phyloP scores from a whole-genome alignment of 2,888 invertebrate species.

The Acrobasis suavella region DNA sequence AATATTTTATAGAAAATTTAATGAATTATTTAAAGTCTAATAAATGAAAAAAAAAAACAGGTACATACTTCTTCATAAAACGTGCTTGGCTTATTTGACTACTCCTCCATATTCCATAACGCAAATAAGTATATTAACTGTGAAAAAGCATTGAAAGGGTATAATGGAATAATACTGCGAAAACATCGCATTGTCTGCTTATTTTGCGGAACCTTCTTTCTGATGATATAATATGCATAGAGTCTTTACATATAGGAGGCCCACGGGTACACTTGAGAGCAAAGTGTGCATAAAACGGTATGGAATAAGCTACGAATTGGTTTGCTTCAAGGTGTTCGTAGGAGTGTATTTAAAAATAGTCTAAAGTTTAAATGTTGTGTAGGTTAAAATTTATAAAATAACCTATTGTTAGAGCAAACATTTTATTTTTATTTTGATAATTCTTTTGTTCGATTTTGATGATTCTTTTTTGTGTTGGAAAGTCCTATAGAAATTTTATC shows the following conservation, averaged over 20 bases:
- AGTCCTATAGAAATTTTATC: too few species aligned
- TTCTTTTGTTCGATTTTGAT: too few species aligned
- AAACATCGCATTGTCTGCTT: constrained; percentile 16
- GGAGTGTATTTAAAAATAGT: background rate
- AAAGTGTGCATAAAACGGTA: constrained; percentile 23
- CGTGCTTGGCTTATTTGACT: background rate
- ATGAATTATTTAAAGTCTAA: background rate
- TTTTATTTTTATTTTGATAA: too few species aligned
- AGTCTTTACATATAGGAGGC: constrained; percentile 23
- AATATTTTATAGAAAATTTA: too few species aligned
- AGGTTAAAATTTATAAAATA: constrained; percentile 6
- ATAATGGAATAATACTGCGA: constrained; percentile 12
- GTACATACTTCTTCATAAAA: background rate
- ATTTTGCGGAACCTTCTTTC: constrained; percentile 7
- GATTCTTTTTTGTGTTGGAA: too few species aligned
- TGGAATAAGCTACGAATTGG: constrained; percentile 18
- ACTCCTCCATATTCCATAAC: background rate
- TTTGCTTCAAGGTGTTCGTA: constrained; percentile 11
- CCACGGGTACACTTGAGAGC: constrained; percentile 20
- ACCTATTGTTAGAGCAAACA: too few species aligned
- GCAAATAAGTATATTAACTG: background rate
- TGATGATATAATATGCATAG: constrained; percentile 19
- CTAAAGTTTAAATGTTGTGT: background rate
- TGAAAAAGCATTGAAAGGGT: constrained; percentile 2
- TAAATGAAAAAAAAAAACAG: background rate